Conservation (phyloP, 2,113 vertebrate genomes). For the Oceanodroma tethys region DNA sequence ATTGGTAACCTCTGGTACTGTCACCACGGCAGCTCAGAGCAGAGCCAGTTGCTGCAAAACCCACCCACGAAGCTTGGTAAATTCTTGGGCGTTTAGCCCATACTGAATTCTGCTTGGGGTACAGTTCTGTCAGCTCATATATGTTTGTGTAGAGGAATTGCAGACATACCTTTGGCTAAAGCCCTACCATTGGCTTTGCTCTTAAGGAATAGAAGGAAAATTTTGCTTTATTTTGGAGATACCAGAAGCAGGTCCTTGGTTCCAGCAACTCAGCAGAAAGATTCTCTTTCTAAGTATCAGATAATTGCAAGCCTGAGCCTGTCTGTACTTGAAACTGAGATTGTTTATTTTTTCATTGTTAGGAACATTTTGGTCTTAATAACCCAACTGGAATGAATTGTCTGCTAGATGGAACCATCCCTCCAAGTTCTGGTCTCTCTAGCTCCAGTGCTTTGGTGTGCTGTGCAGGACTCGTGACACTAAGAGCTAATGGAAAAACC, state of each 20-base stretch:
- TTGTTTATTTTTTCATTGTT: slow-evolving; percentile 62
- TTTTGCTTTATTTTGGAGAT: slow-evolving; percentile 10
- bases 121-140: background rate
- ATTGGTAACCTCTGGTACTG: background rate
- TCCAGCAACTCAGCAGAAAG: slow-evolving; percentile 36
- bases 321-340: slow-evolving; percentile 47
- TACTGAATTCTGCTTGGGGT: background rate
- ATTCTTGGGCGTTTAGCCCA: slow-evolving; percentile 9
- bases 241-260: slow-evolving; percentile 48
- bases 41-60: slow-evolving; percentile 17
- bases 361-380: slow-evolving; percentile 87
- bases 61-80: slow-evolving; percentile 51
- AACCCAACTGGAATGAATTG: slow-evolving; percentile 87
- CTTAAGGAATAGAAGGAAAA: background rate
- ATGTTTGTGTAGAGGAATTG: background rate
- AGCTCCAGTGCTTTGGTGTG: slow-evolving; percentile 96
- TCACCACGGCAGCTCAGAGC: background rate
- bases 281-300: slow-evolving; percentile 65
- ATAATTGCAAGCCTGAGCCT: slow-evolving; percentile 63
- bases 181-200: slow-evolving; percentile 5
- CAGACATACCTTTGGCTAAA: slow-evolving; percentile 45
- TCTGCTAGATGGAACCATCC: slow-evolving; percentile 90
- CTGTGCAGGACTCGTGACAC: slow-evolving; percentile 88
- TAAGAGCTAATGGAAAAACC: slow-evolving; percentile 83
- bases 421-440: slow-evolving; percentile 91